Evolutionary conservation across 2,888 invertebrate species (phyloP), one percentile per base, ranked within the genome.

Genomic region (Tethea ocularis): DNA sequence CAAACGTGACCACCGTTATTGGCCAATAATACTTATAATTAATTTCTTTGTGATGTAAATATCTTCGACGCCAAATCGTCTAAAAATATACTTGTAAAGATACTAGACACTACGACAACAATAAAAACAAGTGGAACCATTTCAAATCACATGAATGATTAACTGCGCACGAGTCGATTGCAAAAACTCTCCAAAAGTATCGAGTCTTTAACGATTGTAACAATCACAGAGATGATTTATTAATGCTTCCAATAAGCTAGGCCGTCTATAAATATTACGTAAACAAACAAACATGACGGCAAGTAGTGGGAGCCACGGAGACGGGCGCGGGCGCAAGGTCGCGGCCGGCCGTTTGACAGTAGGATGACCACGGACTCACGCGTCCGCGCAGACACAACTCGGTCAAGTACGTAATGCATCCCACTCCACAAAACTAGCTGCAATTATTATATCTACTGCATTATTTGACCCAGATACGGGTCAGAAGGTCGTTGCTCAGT

Each of bases 281-380:
- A 57, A 63, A 69, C 62, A 69, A 71, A 61, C 52, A 59, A 56
- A 20, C 6, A 10, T 5, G 11, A 1, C 1, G 15, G n/a, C 15
- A 20, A 3, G n/a, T n/a, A n/a, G 7, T 46, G 10, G 60, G 61
- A 58, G 62, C 51, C 52, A 59, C 60, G 53, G 59, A 59, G 54
- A 57, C 20, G 5, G 52, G 67, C 68, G 68, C 72, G 41, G 54
- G 67, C 68, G 68, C 75, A 77, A 78, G 72, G 76, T 69, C 71
- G 65, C 55, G 52, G 56, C 56, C 55, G 52, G 56, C 56, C 63
- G 51, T 55, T 26, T 59, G 54, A 55, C 23, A 29, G 58, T 51
- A 57, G 62, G 59, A 51, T 22, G 53, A 61, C 22, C 54, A 51
- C 17, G 56, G 61, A 59, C 68, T 70, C 72, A 68, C 67, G 63